Conservation (phyloP, 2,888 invertebrate genomes). For the Pemphredon lugubris region DNA sequence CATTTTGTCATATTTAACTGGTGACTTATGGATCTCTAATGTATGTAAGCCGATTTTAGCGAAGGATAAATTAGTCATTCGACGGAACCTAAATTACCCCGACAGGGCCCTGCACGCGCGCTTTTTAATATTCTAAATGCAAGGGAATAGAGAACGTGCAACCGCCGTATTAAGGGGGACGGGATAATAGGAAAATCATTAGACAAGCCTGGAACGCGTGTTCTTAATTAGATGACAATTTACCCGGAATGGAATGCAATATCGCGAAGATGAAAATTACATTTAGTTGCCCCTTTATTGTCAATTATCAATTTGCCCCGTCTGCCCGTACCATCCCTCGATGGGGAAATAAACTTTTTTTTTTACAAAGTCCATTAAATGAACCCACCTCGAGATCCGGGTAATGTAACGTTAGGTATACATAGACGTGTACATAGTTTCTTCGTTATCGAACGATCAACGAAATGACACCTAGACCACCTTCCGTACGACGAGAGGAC, state of each 20-base stretch:
- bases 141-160: background rate
- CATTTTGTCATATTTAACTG: slow-evolving; percentile 13
- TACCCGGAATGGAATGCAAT: slow-evolving; percentile 1
- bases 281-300: slow-evolving; percentile 2
- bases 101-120: background rate
- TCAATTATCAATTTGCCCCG: slow-evolving; percentile 13
- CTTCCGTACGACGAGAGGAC: no score
- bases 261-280: slow-evolving; percentile 13
- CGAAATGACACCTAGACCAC: no score
- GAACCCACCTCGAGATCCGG: no score
- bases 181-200: slow-evolving; percentile 19
- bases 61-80: slow-evolving; percentile 42
- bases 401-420: no score
- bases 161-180: background rate
- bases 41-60: slow-evolving; percentile 39
- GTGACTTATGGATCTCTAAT: slow-evolving; percentile 38
- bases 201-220: background rate
- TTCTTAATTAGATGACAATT: slow-evolving; percentile 24
- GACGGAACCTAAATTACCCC: slow-evolving; percentile 43
- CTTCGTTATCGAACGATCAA: no score
- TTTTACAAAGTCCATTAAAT: no score
- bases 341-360: no score
- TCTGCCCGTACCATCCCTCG: no score
- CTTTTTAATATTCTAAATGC: slow-evolving; percentile 18
- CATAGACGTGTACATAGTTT: no score